These are phyloP conservation scores for Perdita meconis DNA, from an alignment of 2,888 invertebrate species.

Conservation along the genomic window DNA sequence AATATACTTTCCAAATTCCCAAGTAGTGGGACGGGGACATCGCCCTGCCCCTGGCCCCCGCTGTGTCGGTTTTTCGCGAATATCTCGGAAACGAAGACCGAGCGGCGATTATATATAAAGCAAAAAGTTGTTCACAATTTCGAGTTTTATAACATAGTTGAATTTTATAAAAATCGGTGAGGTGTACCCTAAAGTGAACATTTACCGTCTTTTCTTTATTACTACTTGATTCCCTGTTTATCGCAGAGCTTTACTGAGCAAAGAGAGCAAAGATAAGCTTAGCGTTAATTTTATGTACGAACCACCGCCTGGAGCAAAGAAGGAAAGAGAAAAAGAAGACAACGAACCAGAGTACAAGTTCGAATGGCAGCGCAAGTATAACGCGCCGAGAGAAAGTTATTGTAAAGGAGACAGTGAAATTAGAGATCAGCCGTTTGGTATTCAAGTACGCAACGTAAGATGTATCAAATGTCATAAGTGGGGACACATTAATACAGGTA, in stretches of 20 bases:
- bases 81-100: no score
- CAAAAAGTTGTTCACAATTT: no score
- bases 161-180: no score
- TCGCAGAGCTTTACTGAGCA: slow-evolving; percentile 95
- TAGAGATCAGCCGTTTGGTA: slow-evolving; percentile 99
- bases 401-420: slow-evolving; percentile 99
- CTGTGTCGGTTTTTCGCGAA: no score
- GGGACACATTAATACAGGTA: slow-evolving; percentile 98
- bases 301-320: slow-evolving; percentile 98
- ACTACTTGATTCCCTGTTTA: slow-evolving; percentile 15
- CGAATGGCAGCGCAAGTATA: slow-evolving; percentile 99
- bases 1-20: no score
- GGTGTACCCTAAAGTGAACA: no score
- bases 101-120: no score
- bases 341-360: slow-evolving; percentile 99
- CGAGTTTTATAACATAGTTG: no score
- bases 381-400: slow-evolving; percentile 99
- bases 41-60: no score
- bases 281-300: slow-evolving; percentile 99
- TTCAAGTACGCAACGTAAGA: slow-evolving; percentile 97
- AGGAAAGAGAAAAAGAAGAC: slow-evolving; percentile 95
- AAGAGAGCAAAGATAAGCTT: slow-evolving; percentile 99
- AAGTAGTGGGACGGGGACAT: no score
- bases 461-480: slow-evolving; percentile 99
- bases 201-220: background rate